Conservation (phyloP, 2,888 invertebrate genomes). For the Cetonia aurata region DNA sequence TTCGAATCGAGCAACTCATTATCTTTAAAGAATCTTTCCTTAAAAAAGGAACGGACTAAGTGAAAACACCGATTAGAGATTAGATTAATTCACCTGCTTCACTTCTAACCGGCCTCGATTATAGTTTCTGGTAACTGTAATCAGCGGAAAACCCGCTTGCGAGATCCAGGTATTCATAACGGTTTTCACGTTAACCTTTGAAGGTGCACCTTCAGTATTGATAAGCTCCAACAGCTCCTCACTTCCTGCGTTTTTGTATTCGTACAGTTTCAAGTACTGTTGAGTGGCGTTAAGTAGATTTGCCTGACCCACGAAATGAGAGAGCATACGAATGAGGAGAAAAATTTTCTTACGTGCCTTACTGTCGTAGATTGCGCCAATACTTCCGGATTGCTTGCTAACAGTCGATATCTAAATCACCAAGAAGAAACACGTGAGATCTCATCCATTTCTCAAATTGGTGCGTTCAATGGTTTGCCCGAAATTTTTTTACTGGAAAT, state of each 20-base stretch:
- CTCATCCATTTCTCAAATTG: too few relatives aligned
- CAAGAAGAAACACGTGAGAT: neutral
- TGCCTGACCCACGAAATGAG: slow-evolving; percentile 85
- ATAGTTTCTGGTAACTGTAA: slow-evolving; percentile 76
- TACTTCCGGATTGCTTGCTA: slow-evolving; percentile 82
- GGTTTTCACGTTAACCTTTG: slow-evolving; percentile 74
- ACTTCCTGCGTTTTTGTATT: slow-evolving; percentile 83
- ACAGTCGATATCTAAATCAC: slow-evolving; percentile 73
- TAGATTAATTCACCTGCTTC: slow-evolving; percentile 68
- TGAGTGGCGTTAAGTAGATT: slow-evolving; percentile 75
- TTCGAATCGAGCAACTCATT: slow-evolving; percentile 40
- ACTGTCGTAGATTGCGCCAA: slow-evolving; percentile 83
- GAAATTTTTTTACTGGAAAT: too few relatives aligned
- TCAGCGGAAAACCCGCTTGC: slow-evolving; percentile 86
- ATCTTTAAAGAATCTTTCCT: slow-evolving; percentile 56
- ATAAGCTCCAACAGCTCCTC: slow-evolving; percentile 89
- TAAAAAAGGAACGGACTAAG: neutral
- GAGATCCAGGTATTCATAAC: slow-evolving; percentile 92
- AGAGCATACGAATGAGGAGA: slow-evolving; percentile 92
- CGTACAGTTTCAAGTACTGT: slow-evolving; percentile 75
- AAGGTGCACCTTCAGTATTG: slow-evolving; percentile 67
- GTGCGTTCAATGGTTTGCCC: too few relatives aligned
- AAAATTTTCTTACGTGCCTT: slow-evolving; percentile 90
- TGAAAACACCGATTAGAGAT: neutral
- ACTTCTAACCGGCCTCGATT: slow-evolving; percentile 69